Evolutionary conservation across 2,888 invertebrate species (phyloP), one percentile per base, ranked within the genome.

Genomic region (Drosophila hamatofila): DNA sequence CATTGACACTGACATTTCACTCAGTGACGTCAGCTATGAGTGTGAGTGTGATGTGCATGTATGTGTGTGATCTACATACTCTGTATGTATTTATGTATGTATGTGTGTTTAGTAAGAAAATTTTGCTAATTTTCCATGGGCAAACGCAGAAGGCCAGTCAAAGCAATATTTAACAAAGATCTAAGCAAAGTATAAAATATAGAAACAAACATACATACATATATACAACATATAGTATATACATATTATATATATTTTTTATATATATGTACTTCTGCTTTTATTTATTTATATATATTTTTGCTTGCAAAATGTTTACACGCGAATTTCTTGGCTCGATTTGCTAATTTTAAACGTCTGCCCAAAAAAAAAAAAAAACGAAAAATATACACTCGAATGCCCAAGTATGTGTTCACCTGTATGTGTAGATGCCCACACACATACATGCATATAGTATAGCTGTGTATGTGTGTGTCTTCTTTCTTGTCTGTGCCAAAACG

Each of bases 1-100:
- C 83, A 64, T 69, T 84, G 90, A 88, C 89, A 88, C 78, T 89
- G 89, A 89, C 89, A 89, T 90, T 89, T 84, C 75, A 78, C 69
- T 75, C 51, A 60, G 74, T 84, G 81, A 81, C 81, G 78, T 80
- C 83, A 82, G 69, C 61, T 54, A 41, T 58, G 63, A 18, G 21
- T n/a, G 21, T 37, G 35, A 27, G 23, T 39, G 30, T 16, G 21
- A n/a, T 55, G 25, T 41, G 18, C 27, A 25, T 14, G 21, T 12
- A 12, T 33, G 33, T 14, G 14, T 35, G 35, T 16, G 35, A 35
- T 35, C 35, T 16, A 6, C 16, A 35, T 2, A 37, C 11, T 30
- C 3, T 3, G 2, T 9, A 9, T 30, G 4, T 2, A 16, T 37
- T 0, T 11, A 8, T 11, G 18, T 18, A 18, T 25, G 30, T 9